Evolutionary conservation across 2,888 invertebrate genomes (phyloP).

Genomic region (Itoplectis maculator): DNA sequence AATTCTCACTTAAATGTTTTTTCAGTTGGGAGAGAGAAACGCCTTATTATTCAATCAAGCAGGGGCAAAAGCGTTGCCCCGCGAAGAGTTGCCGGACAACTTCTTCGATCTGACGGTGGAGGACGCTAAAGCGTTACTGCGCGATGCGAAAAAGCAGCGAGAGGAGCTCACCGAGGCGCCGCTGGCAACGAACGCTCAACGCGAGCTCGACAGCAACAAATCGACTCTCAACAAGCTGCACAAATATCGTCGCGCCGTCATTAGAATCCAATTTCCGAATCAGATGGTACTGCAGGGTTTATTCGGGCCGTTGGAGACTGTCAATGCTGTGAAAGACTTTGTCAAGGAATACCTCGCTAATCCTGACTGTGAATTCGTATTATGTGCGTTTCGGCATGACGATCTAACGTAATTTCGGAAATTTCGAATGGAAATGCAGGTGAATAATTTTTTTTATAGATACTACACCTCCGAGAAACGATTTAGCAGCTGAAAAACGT

Average conservation of each 20-base stretch:
- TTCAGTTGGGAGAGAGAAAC: conserved; percentile 90
- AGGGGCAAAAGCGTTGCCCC: conserved; percentile 85
- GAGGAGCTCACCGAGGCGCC: conserved; percentile 90
- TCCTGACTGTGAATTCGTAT: conserved; percentile 89
- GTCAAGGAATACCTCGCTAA: conserved; percentile 89
- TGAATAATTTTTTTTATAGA: conserved; percentile 85
- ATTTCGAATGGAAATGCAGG: conserved; percentile 22
- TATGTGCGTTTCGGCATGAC: conserved; percentile 94
- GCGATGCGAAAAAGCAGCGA: conserved; percentile 89
- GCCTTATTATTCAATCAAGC: conserved; percentile 90
- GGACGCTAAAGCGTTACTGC: conserved; percentile 91
- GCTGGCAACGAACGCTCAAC: conserved; percentile 88
- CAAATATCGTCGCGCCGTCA: conserved; percentile 91
- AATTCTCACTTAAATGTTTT: conserved; percentile 67
- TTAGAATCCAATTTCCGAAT: conserved; percentile 95
- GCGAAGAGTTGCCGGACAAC: conserved; percentile 92
- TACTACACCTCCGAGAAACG: conserved; percentile 92
- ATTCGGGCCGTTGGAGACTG: conserved; percentile 91
- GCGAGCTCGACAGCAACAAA: conserved; percentile 87
- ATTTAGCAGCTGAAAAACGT: conserved; percentile 87
- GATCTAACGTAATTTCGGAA: not conserved
- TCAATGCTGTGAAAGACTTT: conserved; percentile 90
- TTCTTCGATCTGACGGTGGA: conserved; percentile 95
- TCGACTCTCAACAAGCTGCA: conserved; percentile 87
- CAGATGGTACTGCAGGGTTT: conserved; percentile 93